Evolutionary conservation across 2,113 vertebrate species (phyloP).

Genomic region (Scomber scombrus): DNA sequence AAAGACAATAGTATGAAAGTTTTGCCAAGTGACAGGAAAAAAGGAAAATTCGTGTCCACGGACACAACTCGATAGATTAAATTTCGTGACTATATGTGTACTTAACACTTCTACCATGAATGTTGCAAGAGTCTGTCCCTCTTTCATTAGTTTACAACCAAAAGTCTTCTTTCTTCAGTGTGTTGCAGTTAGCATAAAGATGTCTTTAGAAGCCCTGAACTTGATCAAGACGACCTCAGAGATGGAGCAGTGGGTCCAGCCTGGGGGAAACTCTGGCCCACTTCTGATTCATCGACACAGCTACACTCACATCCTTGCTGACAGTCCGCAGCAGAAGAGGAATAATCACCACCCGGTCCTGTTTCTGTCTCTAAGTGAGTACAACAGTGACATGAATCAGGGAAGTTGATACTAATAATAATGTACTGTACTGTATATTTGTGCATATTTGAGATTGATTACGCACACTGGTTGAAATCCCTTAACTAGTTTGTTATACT

Average conservation of each 20-base stretch:
- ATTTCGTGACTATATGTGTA: too few relatives aligned
- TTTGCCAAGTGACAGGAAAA: too few relatives aligned
- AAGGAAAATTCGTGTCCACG: too few relatives aligned
- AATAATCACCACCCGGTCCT: conserved; percentile 40
- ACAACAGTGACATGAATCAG: neutral
- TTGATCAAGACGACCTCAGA: conserved; percentile 53
- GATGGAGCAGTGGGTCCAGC: conserved; percentile 63
- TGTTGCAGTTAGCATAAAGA: conserved; percentile 18
- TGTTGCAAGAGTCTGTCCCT: too few relatives aligned
- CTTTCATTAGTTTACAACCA: too few relatives aligned
- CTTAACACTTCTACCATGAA: too few relatives aligned
- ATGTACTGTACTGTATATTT: neutral
- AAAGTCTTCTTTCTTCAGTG: conserved; percentile 71
- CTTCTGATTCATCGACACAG: conserved; percentile 64
- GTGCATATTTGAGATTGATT: neutral
- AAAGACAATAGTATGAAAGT: too few relatives aligned
- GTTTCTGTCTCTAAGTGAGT: conserved; percentile 79
- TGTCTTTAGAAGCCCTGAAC: fast-evolving
- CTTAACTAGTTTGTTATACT: neutral
- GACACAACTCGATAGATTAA: too few relatives aligned
- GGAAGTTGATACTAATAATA: neutral
- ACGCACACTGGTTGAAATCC: neutral
- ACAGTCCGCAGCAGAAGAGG: neutral
- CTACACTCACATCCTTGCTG: conserved; percentile 76
- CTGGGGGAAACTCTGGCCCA: conserved; percentile 21